phyloP scores from a whole-genome alignment of 2,888 invertebrate genomes.

The Baccha elongata region DNA sequence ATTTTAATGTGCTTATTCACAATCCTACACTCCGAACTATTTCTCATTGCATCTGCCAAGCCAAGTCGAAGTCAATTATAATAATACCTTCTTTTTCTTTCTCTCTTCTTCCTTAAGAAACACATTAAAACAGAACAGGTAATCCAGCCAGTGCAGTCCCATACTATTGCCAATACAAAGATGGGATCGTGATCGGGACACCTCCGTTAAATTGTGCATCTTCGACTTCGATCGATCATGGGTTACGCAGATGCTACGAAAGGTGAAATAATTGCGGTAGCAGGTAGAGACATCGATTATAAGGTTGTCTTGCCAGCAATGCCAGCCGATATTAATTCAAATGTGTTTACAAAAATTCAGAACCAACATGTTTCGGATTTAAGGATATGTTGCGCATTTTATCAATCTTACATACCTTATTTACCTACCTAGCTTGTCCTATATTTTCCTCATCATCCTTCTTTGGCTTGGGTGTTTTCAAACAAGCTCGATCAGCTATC shows the following conservation, averaged over 20 bases:
- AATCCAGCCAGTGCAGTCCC: neutral
- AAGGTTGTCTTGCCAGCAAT: conserved; percentile 3
- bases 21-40: conserved; percentile 2
- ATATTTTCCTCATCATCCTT: neutral
- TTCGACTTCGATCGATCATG: conserved; percentile 22
- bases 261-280: conserved; percentile 39
- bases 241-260: conserved; percentile 30
- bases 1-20: conserved; percentile 45
- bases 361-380: conserved; percentile 12
- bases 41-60: conserved; percentile 16
- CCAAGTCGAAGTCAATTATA: too few species aligned
- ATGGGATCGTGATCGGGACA: too few species aligned
- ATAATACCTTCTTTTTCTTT: conserved; percentile 38
- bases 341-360: neutral
- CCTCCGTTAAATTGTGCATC: conserved; percentile 32
- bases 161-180: neutral
- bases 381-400: conserved; percentile 24
- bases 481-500: neutral
- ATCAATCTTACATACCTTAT: neutral
- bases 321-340: conserved; percentile 23
- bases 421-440: too few species aligned
- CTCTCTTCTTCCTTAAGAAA: conserved; percentile 11
- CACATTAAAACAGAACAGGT: conserved; percentile 32
- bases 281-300: conserved; percentile 48
- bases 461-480: conserved; percentile 25